Evolutionary conservation across 2,888 invertebrate species (phyloP), one percentile per base, ranked within the genome.

Genomic region (Ctena decussata): DNA sequence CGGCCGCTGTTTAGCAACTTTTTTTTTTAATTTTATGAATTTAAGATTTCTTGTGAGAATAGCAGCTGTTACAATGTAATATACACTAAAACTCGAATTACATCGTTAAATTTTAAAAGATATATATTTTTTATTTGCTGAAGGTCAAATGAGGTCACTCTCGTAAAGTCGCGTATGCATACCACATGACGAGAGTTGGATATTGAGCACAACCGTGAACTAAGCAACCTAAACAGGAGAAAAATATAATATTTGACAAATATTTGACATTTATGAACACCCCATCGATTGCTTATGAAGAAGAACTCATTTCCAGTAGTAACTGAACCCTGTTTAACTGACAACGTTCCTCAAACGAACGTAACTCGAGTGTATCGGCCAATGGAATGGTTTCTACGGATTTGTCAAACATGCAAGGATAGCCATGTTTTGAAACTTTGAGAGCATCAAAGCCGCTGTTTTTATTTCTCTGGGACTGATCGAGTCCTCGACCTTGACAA

Each of bases 131-230:
- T 72, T 41, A 8, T 35, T 30, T 27, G 15, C 60, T 80, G 60
- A 83, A 81, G 37, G 89, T 85, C 85, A 85, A 83, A 85, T 75
- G 84, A 86, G 86, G 87, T 89, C 84, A 85, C 77, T 91, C 90
- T 91, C 92, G 91, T 77, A 73, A 84, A 82, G 81, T 91, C 90
- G 86, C 92, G 91, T 83, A 37, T 27, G 77, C 37, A 79, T 81
- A 89, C 89, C 91, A 91, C 92, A 88, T 92, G 92, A 91, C 92
- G 92, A 88, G 91, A 92, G 41, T 84, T 89, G 77, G 80, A 85
- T 87, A 89, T 87, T 88, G 87, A 89, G 91, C 90, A 91, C 91
- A 90, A 92, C 91, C 91, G n/a, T n/a, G 90, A 91, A 90, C 89
- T 92, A 89, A 90, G 91, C 91, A 92, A 91, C 90, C 90, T 85